Evolutionary conservation across 2,888 invertebrate genomes (phyloP).

Genomic region (Rhyacophila evoluta): DNA sequence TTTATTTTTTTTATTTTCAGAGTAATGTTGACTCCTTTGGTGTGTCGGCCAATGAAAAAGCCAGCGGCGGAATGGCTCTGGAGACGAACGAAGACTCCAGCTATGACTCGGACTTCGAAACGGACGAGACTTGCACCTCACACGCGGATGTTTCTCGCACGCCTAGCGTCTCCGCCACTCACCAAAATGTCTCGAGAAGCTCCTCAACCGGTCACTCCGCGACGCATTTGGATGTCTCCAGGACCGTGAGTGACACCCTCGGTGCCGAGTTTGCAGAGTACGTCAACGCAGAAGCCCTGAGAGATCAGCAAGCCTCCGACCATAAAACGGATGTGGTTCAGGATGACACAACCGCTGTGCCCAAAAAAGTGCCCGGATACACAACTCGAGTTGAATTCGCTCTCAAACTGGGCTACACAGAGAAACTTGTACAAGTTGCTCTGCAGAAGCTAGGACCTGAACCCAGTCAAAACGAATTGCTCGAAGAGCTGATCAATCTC

Average conservation of each 20-base stretch:
- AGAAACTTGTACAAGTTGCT: slow-evolving; percentile 85
- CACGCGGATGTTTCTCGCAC: slow-evolving; percentile 56
- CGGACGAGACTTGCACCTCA: slow-evolving; percentile 64
- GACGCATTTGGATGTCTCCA: slow-evolving; percentile 80
- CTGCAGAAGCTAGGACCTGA: slow-evolving; percentile 86
- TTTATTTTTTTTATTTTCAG: slow-evolving; percentile 66
- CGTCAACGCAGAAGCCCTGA: slow-evolving; percentile 68
- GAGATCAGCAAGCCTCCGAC: slow-evolving; percentile 56
- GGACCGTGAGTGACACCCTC: slow-evolving; percentile 87
- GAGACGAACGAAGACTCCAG: slow-evolving; percentile 79
- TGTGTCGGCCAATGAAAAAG: slow-evolving; percentile 64
- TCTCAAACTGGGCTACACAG: slow-evolving; percentile 91
- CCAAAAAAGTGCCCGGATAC: slow-evolving; percentile 55
- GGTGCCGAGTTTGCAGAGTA: slow-evolving; percentile 89
- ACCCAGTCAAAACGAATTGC: slow-evolving; percentile 87
- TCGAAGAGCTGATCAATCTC: slow-evolving; percentile 89
- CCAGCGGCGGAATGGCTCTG: slow-evolving; percentile 58
- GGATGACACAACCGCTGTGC: slow-evolving; percentile 28
- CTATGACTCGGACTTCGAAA: slow-evolving; percentile 87
- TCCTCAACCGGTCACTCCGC: slow-evolving; percentile 58
- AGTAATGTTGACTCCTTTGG: slow-evolving; percentile 76
- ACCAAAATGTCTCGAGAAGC: slow-evolving; percentile 55
- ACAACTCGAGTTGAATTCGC: slow-evolving; percentile 87
- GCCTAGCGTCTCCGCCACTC: slow-evolving; percentile 55
- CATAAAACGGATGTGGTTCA: slow-evolving; percentile 28